phyloP scores from a whole-genome alignment of 2,797 vertebrate genomes.

The Microchirus variegatus region DNA sequence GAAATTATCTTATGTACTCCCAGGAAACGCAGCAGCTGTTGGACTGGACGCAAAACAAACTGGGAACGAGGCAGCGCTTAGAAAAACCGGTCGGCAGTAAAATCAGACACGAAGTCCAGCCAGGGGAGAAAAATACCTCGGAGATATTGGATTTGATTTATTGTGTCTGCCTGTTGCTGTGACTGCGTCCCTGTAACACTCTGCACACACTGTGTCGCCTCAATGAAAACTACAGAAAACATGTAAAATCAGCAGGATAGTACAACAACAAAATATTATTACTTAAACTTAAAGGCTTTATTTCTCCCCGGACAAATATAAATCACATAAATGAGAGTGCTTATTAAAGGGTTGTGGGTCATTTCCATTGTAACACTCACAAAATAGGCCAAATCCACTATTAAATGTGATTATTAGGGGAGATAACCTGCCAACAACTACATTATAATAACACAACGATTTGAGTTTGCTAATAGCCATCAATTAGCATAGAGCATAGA shows the following conservation, averaged over 20 bases:
- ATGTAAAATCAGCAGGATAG: not conserved
- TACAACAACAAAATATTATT: not conserved
- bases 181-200: not conserved
- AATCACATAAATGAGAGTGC: not conserved
- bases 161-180: not conserved
- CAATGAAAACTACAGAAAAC: not conserved
- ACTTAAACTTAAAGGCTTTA: not conserved
- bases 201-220: not conserved
- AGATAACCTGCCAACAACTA: too few species aligned
- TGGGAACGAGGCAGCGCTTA: slow-evolving; percentile 29
- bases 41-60: slow-evolving; percentile 22
- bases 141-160: not conserved
- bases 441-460: too few species aligned
- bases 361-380: not conserved
- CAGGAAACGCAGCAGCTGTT: slow-evolving; percentile 60
- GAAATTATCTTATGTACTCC: slow-evolving; percentile 56
- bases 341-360: not conserved
- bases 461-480: too few species aligned
- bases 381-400: not conserved
- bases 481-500: too few species aligned
- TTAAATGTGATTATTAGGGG: too few species aligned
- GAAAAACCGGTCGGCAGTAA: slow-evolving; percentile 8
- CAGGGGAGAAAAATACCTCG: not conserved
- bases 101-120: not conserved
- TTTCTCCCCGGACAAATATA: not conserved